Conservation (phyloP, 2,888 invertebrate genomes). For the Folsomia manolachei region DNA sequence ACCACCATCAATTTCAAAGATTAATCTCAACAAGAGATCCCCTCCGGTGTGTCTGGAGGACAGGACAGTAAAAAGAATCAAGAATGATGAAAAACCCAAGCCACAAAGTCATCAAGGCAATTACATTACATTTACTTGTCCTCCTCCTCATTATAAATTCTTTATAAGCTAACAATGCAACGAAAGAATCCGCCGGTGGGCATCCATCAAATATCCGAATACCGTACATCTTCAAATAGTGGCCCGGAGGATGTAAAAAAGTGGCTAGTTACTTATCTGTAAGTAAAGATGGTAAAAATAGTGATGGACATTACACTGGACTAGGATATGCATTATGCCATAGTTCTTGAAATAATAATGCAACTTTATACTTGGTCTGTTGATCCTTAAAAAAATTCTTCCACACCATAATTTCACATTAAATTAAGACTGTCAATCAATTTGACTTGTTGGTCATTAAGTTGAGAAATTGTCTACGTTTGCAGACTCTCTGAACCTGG, state of each 20-base stretch:
- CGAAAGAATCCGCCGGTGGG: background rate
- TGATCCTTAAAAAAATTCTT: no score
- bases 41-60: background rate
- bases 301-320: no score
- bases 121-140: background rate
- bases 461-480: no score
- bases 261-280: no score
- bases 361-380: no score
- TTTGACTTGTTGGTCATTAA: background rate
- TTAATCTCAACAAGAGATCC: background rate
- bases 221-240: background rate
- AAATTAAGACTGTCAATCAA: conserved; percentile 1
- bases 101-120: conserved; percentile 3
- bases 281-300: no score
- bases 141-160: conserved; percentile 10
- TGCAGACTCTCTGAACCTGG: no score
- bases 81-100: no score
- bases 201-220: background rate
- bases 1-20: background rate
- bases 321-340: no score
- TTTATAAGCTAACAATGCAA: background rate
- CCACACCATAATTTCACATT: background rate
- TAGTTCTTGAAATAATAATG: no score
- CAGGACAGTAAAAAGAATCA: background rate
- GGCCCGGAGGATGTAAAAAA: no score